These are phyloP conservation scores for Charina bottae DNA, from an alignment of 2,113 vertebrate genomes.

Conservation along the genomic window DNA sequence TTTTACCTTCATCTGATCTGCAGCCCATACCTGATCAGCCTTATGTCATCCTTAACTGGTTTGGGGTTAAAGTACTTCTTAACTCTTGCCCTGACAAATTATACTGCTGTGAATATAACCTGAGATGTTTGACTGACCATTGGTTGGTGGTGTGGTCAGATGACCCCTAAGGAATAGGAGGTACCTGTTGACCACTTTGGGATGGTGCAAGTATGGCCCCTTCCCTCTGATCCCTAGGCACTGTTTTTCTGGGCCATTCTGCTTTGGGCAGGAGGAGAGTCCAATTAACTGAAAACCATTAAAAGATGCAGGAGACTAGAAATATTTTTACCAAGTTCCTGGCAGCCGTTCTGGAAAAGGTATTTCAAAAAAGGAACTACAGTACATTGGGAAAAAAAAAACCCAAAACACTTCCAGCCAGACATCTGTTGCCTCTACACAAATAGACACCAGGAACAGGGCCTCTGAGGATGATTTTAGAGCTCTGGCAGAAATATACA, in stretches of 20 bases:
- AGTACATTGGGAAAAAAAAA: background rate
- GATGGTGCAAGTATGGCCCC: background rate
- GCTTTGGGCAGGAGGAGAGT: background rate
- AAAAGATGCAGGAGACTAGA: background rate
- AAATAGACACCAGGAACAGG: background rate
- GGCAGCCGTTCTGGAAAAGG: background rate
- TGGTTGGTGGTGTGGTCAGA: background rate
- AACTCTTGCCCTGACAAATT: background rate
- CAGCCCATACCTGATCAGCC: background rate
- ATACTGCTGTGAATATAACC: background rate
- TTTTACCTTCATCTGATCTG: background rate
- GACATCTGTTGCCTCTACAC: background rate
- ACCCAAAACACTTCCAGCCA: background rate
- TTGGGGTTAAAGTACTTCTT: background rate
- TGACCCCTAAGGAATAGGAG: background rate
- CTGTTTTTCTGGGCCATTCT: background rate
- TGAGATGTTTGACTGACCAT: background rate
- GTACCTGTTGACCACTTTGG: background rate
- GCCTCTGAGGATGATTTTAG: background rate
- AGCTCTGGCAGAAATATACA: background rate
- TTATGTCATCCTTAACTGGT: background rate
- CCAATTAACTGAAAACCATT: background rate
- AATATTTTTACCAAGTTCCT: background rate
- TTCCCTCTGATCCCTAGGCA: background rate
- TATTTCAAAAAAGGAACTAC: background rate